Evolutionary conservation across 2,797 vertebrate genomes (phyloP).

Genomic region (Poecilia velifera): DNA sequence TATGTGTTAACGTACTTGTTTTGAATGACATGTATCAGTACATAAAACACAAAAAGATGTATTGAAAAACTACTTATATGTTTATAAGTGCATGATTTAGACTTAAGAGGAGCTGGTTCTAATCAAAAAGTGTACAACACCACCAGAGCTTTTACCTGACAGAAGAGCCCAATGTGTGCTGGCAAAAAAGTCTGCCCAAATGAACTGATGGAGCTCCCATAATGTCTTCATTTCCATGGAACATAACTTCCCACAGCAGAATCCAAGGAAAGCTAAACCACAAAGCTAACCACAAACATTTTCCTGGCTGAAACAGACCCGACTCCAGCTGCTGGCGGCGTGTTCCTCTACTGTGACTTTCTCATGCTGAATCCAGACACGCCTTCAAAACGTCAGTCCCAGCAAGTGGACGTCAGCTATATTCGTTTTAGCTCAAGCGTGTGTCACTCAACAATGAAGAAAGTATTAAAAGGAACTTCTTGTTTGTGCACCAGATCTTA

Average conservation of each 20-base stretch:
- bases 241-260: constrained; percentile 35
- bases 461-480: neutral
- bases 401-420: constrained; percentile 4
- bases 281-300: constrained; percentile 1
- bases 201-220: constrained; percentile 16
- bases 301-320: neutral
- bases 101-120: neutral
- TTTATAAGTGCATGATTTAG: neutral
- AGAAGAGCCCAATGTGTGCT: neutral
- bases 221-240: constrained; percentile 41
- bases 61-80: neutral
- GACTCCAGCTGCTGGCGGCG: neutral
- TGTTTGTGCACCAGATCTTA: neutral
- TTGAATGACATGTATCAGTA: neutral
- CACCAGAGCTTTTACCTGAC: constrained; percentile 56
- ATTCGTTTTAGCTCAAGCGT: constrained; percentile 3
- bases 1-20: neutral
- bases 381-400: constrained; percentile 43
- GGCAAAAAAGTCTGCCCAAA: constrained; percentile 15
- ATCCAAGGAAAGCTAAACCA: constrained; percentile 21
- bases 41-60: neutral
- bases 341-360: constrained; percentile 20
- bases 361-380: constrained; percentile 43
- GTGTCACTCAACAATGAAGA: constrained; percentile 1
- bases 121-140: neutral